Percentiles rank a stretch among this genome's conserved stretches.
These are phyloP conservation scores for Drosophila leontia DNA, from an alignment of 1,140 invertebrate genomes.

Conservation along the genomic window DNA sequence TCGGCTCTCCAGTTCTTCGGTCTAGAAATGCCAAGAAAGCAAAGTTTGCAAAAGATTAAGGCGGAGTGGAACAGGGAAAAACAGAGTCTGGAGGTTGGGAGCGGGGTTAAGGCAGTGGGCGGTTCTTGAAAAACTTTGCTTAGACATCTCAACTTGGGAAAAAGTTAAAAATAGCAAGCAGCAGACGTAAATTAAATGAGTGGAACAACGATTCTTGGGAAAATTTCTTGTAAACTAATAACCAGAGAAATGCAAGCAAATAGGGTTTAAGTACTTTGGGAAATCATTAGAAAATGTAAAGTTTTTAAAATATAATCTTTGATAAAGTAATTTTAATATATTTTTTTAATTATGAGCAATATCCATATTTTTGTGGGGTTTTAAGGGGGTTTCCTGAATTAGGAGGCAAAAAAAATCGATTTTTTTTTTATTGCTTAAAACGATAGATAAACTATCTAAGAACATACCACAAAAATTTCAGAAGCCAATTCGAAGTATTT, in stretches of 20 bases:
- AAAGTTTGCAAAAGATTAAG: slow-evolving; percentile 41
- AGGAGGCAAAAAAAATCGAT: no score
- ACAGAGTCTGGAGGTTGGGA: neutral
- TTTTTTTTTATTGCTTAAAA: no score
- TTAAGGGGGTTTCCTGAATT: no score
- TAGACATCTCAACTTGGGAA: slow-evolving; percentile 33
- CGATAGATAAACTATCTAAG: no score
- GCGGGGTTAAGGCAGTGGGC: slow-evolving; percentile 20
- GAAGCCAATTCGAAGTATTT: no score
- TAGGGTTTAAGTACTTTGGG: no score
- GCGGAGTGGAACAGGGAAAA: neutral
- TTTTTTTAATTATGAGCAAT: neutral
- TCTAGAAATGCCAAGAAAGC: slow-evolving; percentile 44
- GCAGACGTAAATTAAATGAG: slow-evolving; percentile 37
- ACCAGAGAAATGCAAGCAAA: slow-evolving; percentile 12
- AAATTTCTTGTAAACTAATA: slow-evolving; percentile 23
- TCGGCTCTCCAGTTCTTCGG: neutral
- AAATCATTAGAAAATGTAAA: neutral
- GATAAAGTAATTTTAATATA: neutral
- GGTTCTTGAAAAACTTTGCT: slow-evolving; percentile 39
- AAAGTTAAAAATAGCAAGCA: slow-evolving; percentile 17
- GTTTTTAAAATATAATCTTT: neutral
- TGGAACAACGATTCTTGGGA: slow-evolving; percentile 26
- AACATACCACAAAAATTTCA: no score
- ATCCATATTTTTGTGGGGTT: neutral